These are phyloP conservation scores for Semnopithecus entellus DNA, from an alignment of 2,113 vertebrate species.

Conservation along the genomic window DNA sequence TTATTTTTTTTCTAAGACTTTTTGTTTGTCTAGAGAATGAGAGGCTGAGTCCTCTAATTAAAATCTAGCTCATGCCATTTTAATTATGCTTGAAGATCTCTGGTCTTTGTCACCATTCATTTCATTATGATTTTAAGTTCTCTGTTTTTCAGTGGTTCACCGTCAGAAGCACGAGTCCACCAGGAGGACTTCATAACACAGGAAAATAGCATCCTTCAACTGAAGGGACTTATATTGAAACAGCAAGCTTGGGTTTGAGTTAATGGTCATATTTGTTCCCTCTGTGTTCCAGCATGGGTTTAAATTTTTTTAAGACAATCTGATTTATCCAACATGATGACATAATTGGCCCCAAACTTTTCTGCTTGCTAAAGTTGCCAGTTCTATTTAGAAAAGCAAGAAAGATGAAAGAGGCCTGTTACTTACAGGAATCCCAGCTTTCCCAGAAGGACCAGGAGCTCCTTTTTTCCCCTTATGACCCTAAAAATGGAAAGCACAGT, in stretches of 20 bases:
- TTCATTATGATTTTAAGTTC: slow-evolving; percentile 36
- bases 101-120: slow-evolving; percentile 40
- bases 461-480: slow-evolving; percentile 92
- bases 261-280: slow-evolving; percentile 52
- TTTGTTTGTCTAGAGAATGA: slow-evolving; percentile 33
- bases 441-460: slow-evolving; percentile 87
- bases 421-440: slow-evolving; percentile 92
- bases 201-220: slow-evolving; percentile 1
- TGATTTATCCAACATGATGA: slow-evolving; percentile 69
- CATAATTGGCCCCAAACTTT: slow-evolving; percentile 50
- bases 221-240: slow-evolving; percentile 26
- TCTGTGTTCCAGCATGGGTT: slow-evolving; percentile 43
- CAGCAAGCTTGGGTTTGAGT: slow-evolving; percentile 11
- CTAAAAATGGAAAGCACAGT: slow-evolving; percentile 84
- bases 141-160: slow-evolving; percentile 5
- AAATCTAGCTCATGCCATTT: slow-evolving; percentile 41
- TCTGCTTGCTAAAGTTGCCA: slow-evolving; percentile 58
- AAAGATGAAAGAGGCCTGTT: slow-evolving; percentile 44
- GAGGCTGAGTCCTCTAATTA: slow-evolving; percentile 6
- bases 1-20: not conserved
- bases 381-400: slow-evolving; percentile 63
- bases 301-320: slow-evolving; percentile 30
- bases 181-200: not conserved
- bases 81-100: slow-evolving; percentile 31
- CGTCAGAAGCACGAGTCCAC: not conserved